Evolutionary conservation across 2,888 invertebrate genomes (phyloP), one percentile per base, ranked within the genome.

Genomic region (Autographa gamma): DNA sequence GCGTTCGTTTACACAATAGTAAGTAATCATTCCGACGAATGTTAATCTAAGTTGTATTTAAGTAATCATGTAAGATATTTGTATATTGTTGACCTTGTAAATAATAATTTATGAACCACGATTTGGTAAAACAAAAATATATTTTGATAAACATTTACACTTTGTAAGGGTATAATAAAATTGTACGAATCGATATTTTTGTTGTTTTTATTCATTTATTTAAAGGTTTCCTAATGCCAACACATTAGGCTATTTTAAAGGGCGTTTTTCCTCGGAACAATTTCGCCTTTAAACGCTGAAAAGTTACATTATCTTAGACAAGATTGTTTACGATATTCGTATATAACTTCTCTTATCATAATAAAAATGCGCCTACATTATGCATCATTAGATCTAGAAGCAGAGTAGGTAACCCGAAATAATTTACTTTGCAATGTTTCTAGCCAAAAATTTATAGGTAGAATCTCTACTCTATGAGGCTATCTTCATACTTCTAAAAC

Each of bases 161-260:
- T 77, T 86, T 87, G 93, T 93, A 92, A 91, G 78, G 88, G 80
- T 81, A 83, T 88, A 93, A 94, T 93, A 92, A 93, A 92, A 89
- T 91, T 89, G 91, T 92, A 89, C 86, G 69, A 69, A 73, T 69
- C 63, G 41, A 74, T 56, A 63, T 6, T 3, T 11, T 58, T 56
- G 25, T 41, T 11, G 11, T 56, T 56, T 48, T 25, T 13, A 13
- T 56, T 7, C 1, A 18, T 11, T 54, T 0, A 18, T 54, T 19
- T 9, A 25, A 48, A n/a, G n/a, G 5, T n/a, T n/a, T n/a, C 16
- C 16, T 16, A 43, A 43, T 5, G 43, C 14, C 14, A 43, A 43
- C 0, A 3, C 16, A 34, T 34, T 34, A 8, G 34, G 32, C 32
- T 32, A 5, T 32, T 5, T 32, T 32, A 32, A 32, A 32, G 32